These are phyloP conservation scores for Oxyruncus cristatus DNA, from an alignment of 2,113 vertebrate species.

Conservation along the genomic window DNA sequence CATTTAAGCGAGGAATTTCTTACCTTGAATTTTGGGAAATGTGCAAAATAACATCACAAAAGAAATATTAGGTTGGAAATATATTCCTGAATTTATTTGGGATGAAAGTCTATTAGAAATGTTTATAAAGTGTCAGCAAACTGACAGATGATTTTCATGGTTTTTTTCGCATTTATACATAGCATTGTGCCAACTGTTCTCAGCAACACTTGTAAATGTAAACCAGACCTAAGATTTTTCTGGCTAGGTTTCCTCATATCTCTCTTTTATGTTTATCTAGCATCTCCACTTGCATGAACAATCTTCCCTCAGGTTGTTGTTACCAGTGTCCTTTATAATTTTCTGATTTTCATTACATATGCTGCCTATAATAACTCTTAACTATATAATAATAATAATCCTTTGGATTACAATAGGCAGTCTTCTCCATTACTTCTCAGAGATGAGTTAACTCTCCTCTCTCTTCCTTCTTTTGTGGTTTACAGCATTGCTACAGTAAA, in stretches of 20 bases:
- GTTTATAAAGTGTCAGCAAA: not conserved
- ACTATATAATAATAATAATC: not conserved
- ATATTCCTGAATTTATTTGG: not conserved
- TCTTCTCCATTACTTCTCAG: not conserved
- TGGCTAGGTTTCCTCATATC: not conserved
- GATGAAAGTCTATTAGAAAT: not conserved
- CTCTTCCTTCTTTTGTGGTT: not conserved
- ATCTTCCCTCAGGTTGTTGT: not conserved
- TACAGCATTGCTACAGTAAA: not conserved
- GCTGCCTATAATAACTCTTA: not conserved
- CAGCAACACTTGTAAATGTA: not conserved
- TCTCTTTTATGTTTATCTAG: not conserved
- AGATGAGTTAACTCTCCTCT: not conserved
- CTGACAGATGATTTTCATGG: not conserved
- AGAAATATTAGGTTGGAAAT: not conserved
- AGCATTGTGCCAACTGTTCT: not conserved
- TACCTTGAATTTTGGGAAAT: not conserved
- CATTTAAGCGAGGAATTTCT: not conserved
- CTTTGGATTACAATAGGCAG: not conserved
- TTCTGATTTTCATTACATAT: not conserved
- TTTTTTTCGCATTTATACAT: not conserved
- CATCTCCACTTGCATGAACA: not conserved
- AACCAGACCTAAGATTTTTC: not conserved
- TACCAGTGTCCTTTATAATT: not conserved
- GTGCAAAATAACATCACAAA: not conserved